A percentile compares a stretch with the other conserved stretches of the same genome.
phyloP scores from a whole-genome alignment of 2,113 vertebrate genomes.

The Alosa alosa region DNA sequence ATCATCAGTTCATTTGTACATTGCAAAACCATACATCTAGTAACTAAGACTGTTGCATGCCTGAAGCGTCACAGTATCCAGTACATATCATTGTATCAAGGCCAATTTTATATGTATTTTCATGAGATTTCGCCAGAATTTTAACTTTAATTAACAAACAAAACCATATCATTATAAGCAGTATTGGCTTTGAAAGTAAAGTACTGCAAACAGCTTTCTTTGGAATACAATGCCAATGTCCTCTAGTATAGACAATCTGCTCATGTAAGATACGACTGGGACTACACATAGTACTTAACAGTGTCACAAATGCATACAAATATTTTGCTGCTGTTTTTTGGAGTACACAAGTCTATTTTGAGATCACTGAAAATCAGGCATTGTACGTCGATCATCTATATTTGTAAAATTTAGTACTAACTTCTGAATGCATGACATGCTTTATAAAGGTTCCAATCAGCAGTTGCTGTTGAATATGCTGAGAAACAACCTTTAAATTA shows the following conservation, averaged over 20 bases:
- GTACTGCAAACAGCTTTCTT: constrained; percentile 62
- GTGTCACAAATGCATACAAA: constrained; percentile 64
- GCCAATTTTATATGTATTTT: constrained; percentile 20
- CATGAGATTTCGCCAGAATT: not conserved
- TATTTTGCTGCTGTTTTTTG: constrained; percentile 65
- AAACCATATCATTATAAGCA: constrained; percentile 43
- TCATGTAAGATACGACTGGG: constrained; percentile 64
- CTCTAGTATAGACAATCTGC: constrained; percentile 63
- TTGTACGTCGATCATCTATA: constrained; percentile 73
- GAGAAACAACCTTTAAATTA: constrained; percentile 4
- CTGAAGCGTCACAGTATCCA: constrained; percentile 36
- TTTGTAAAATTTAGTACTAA: constrained; percentile 73
- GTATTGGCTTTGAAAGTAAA: constrained; percentile 47
- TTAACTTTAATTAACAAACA: constrained; percentile 15
- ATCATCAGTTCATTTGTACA: constrained; percentile 34
- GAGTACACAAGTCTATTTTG: constrained; percentile 70
- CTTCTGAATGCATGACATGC: constrained; percentile 71
- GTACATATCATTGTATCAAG: constrained; percentile 20
- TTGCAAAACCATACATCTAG: constrained; percentile 22
- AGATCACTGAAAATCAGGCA: constrained; percentile 66
- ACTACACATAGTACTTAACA: constrained; percentile 56
- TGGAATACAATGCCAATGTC: constrained; percentile 47
- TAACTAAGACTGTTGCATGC: constrained; percentile 53
- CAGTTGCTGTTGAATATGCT: constrained; percentile 47
- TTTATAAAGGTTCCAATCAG: constrained; percentile 51